Evolutionary conservation across 2,113 vertebrate genomes (phyloP).

Genomic region (Indicator indicator): DNA sequence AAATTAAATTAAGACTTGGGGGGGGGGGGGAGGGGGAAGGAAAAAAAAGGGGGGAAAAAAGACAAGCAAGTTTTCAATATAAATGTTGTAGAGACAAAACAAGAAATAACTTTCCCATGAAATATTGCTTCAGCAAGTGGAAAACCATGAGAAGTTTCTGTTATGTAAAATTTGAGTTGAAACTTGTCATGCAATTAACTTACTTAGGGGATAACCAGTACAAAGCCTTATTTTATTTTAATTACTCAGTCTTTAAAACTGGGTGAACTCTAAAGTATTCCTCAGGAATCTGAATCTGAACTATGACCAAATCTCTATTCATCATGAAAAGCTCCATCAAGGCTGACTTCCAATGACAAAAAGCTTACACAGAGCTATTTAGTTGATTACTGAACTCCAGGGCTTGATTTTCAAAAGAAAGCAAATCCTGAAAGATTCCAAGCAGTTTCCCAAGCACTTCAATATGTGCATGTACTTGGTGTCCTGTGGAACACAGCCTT

Average conservation of each 20-base stretch:
- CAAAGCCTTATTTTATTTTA: slow-evolving; percentile 1
- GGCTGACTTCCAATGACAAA: slow-evolving; percentile 5
- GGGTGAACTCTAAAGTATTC: not conserved
- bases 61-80: not conserved
- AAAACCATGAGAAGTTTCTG: not conserved
- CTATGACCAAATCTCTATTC: slow-evolving; percentile 34
- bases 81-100: not conserved
- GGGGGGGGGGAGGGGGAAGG: too few relatives aligned
- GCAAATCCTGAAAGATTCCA: not conserved
- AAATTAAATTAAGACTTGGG: not conserved
- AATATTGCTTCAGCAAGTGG: not conserved
- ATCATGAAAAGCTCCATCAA: slow-evolving; percentile 12
- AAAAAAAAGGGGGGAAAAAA: not conserved
- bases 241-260: not conserved
- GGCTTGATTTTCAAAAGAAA: slow-evolving; percentile 1
- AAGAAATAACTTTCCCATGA: not conserved
- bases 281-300: slow-evolving; percentile 36
- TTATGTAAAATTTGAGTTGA: not conserved
- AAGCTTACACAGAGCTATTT: not conserved
- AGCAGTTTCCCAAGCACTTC: not conserved
- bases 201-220: slow-evolving; percentile 1
- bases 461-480: not conserved
- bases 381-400: slow-evolving; percentile 6
- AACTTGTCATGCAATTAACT: slow-evolving; percentile 40
- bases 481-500: not conserved